phyloP scores from a whole-genome alignment of 2,797 vertebrate species.

The Ctenochaetus hawaiiensis region DNA sequence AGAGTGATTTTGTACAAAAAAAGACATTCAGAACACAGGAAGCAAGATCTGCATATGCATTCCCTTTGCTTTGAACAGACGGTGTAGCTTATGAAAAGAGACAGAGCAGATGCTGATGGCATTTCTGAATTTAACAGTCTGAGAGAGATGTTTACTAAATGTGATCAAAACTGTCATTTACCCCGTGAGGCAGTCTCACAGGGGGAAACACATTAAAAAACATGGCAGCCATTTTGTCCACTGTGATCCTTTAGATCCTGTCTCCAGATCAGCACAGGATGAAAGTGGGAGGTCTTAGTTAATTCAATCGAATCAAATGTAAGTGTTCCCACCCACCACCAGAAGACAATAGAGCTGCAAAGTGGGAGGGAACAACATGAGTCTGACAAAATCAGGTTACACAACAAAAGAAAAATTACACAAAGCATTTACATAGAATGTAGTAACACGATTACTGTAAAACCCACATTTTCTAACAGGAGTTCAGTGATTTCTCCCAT shows the following conservation, averaged over 20 bases:
- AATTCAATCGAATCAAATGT: constrained; percentile 2
- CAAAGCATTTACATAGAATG: no score
- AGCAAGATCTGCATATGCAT: not conserved
- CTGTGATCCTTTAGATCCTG: not conserved
- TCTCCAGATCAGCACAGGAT: constrained; percentile 23
- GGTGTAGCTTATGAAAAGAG: constrained; percentile 32
- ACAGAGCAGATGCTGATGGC: constrained; percentile 44
- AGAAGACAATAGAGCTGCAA: not conserved
- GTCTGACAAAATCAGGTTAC: not conserved
- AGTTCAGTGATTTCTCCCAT: no score
- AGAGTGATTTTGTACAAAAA: constrained; percentile 1
- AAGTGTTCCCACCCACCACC: not conserved
- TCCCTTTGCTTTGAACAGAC: constrained; percentile 11
- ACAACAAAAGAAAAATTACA: not conserved
- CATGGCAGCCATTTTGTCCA: constrained; percentile 20
- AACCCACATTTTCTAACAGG: no score
- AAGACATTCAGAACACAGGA: not conserved
- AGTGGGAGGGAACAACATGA: not conserved
- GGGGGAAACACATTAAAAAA: constrained; percentile 23
- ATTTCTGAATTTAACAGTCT: constrained; percentile 52
- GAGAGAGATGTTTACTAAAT: constrained; percentile 46
- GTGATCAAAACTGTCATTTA: constrained; percentile 55
- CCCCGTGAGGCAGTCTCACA: not conserved
- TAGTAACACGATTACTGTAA: no score
- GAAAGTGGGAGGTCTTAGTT: constrained; percentile 16